phyloP scores from a whole-genome alignment of 2,888 invertebrate species.

The Phragmatobia fuliginosa region DNA sequence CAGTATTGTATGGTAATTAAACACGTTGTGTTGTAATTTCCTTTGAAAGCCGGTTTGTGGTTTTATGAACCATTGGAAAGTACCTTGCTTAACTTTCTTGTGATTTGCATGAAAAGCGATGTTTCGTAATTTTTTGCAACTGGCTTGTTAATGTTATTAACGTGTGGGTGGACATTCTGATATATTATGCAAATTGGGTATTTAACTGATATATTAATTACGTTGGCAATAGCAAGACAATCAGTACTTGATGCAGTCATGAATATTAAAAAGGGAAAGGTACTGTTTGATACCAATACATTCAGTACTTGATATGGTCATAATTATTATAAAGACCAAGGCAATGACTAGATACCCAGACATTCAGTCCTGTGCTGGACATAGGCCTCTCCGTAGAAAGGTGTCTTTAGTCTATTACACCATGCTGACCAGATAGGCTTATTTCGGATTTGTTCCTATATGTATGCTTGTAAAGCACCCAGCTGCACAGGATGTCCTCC shows the following conservation, averaged over 20 bases:
- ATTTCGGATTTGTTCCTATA: neutral
- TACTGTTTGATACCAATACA: too few species aligned
- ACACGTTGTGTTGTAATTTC: conserved; percentile 5
- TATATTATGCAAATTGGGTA: neutral
- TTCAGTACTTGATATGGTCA: too few species aligned
- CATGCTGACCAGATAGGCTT: too few species aligned
- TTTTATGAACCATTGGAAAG: conserved; percentile 30
- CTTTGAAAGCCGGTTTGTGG: conserved; percentile 19
- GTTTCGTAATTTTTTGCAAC: conserved; percentile 21
- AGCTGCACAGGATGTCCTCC: too few species aligned
- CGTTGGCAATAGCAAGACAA: neutral
- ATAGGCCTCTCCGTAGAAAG: too few species aligned
- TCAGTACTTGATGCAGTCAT: too few species aligned
- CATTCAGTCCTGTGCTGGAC: too few species aligned
- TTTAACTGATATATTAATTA: neutral
- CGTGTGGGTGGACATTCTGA: neutral
- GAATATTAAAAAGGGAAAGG: too few species aligned
- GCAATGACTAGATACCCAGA: too few species aligned
- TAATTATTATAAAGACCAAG: too few species aligned
- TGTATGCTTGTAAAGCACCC: too few species aligned
- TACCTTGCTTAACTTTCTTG: conserved; percentile 30
- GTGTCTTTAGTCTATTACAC: too few species aligned
- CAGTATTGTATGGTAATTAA: conserved; percentile 6
- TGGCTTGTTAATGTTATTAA: conserved; percentile 7
- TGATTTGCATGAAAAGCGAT: conserved; percentile 25